Evolutionary conservation across 1,140 invertebrate genomes (phyloP).

Genomic region (Lordiphosa clarofinis): DNA sequence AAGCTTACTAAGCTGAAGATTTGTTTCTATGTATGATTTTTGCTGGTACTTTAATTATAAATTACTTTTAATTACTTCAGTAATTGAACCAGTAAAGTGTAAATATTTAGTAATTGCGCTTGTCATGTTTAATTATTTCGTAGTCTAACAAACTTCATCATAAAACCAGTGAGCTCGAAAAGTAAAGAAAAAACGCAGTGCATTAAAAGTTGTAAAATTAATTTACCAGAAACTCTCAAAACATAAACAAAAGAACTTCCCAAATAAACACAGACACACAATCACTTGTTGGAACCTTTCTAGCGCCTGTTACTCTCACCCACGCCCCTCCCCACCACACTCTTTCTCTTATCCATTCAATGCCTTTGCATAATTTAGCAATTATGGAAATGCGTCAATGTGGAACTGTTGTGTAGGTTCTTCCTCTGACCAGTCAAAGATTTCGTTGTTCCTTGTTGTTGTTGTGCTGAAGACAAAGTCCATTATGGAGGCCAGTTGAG

Average conservation of each 20-base stretch:
- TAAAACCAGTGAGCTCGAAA: slow-evolving; percentile 13
- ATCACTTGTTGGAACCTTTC: slow-evolving; percentile 57
- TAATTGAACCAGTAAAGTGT: too few relatives aligned
- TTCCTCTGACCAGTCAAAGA: slow-evolving; percentile 6
- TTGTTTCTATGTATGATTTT: too few relatives aligned
- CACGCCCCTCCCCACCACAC: not conserved
- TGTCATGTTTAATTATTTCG: not conserved
- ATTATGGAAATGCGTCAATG: slow-evolving; percentile 69
- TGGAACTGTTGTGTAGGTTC: slow-evolving; percentile 3
- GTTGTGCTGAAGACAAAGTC: slow-evolving; percentile 34
- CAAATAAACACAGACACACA: slow-evolving; percentile 22
- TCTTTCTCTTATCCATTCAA: slow-evolving; percentile 1
- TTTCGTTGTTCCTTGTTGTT: slow-evolving; percentile 4
- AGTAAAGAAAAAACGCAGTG: slow-evolving; percentile 6
- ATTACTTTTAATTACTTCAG: too few relatives aligned
- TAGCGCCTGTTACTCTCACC: slow-evolving; percentile 17
- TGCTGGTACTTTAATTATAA: too few relatives aligned
- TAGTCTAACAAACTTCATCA: slow-evolving; percentile 6
- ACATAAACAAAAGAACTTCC: slow-evolving; percentile 32
- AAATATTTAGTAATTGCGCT: too few relatives aligned
- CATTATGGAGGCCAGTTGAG: slow-evolving; percentile 50
- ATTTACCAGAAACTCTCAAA: slow-evolving; percentile 56
- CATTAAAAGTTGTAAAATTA: slow-evolving; percentile 54
- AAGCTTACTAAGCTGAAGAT: too few relatives aligned
- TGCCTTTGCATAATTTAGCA: slow-evolving; percentile 69